These are phyloP conservation scores for Drosophila bipectinata DNA, from an alignment of 1,140 invertebrate genomes.

Conservation along the genomic window DNA sequence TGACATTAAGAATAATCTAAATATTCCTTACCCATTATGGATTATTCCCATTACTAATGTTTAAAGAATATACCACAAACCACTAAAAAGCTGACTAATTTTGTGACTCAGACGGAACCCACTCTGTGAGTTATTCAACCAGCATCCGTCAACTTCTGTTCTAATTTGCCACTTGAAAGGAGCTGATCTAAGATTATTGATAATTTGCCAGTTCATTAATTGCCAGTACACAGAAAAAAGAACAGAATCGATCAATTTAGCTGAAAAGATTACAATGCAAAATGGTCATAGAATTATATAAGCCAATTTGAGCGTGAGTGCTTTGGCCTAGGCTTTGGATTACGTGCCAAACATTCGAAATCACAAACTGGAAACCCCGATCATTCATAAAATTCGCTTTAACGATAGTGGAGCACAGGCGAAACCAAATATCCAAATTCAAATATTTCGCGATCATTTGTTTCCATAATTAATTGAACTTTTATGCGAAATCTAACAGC, in stretches of 20 bases:
- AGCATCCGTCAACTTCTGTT: conserved; percentile 45
- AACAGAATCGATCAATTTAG: conserved; percentile 24
- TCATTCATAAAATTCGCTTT: conserved; percentile 71
- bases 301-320: conserved; percentile 26
- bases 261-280: conserved; percentile 39
- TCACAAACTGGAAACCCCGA: conserved; percentile 39
- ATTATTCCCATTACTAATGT: not conserved
- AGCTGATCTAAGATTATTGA: conserved; percentile 27
- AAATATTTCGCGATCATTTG: conserved; percentile 52
- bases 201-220: conserved; percentile 31
- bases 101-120: conserved; percentile 17
- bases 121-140: conserved; percentile 31
- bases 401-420: conserved; percentile 51
- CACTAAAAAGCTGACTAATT: conserved; percentile 18
- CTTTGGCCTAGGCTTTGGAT: conserved; percentile 42
- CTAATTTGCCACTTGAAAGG: conserved; percentile 51
- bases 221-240: conserved; percentile 17
- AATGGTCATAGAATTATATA: conserved; percentile 46
- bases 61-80: not conserved
- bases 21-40: too few relatives aligned
- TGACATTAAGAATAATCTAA: too few relatives aligned
- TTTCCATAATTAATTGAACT: conserved; percentile 63
- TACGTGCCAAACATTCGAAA: conserved; percentile 46
- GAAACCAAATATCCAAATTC: conserved; percentile 42
- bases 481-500: conserved; percentile 63